Percentiles rank a stretch among this genome's conserved stretches.
These are phyloP conservation scores for Drosophila pachea DNA, from an alignment of 1,140 invertebrate species.

Conservation along the genomic window DNA sequence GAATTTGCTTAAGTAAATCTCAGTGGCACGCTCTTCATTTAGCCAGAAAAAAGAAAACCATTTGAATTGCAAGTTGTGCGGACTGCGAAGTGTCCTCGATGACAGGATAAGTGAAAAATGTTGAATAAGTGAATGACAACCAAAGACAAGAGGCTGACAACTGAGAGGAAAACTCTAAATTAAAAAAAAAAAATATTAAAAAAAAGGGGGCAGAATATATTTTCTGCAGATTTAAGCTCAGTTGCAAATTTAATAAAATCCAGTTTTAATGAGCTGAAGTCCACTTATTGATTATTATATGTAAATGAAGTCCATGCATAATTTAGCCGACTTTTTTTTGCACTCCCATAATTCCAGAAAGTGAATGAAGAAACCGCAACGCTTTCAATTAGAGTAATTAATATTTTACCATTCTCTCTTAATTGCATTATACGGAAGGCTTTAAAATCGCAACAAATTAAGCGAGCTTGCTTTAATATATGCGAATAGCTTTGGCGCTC, in stretches of 20 bases:
- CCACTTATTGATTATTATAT: constrained; percentile 42
- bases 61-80: constrained; percentile 2
- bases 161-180: too few species aligned
- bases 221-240: too few species aligned
- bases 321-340: neutral
- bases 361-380: constrained; percentile 45
- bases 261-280: constrained; percentile 8
- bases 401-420: constrained; percentile 18
- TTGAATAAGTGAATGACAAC: constrained; percentile 8
- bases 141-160: too few species aligned
- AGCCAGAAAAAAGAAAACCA: constrained; percentile 4
- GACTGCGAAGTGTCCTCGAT: constrained; percentile 2
- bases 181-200: too few species aligned
- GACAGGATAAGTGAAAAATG: constrained; percentile 6
- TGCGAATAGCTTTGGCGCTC: constrained; percentile 7
- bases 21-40: constrained; percentile 61
- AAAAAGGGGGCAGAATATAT: too few species aligned
- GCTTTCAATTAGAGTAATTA: constrained; percentile 41
- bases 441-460: neutral
- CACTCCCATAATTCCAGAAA: neutral
- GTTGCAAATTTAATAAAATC: constrained; percentile 13
- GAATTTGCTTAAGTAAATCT: constrained; percentile 67
- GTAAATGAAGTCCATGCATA: constrained; percentile 35
- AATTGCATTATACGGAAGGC: constrained; percentile 7
- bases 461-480: neutral